Evolutionary conservation across 1,140 invertebrate species (phyloP).

Genomic region (Drosophila repleta): DNA sequence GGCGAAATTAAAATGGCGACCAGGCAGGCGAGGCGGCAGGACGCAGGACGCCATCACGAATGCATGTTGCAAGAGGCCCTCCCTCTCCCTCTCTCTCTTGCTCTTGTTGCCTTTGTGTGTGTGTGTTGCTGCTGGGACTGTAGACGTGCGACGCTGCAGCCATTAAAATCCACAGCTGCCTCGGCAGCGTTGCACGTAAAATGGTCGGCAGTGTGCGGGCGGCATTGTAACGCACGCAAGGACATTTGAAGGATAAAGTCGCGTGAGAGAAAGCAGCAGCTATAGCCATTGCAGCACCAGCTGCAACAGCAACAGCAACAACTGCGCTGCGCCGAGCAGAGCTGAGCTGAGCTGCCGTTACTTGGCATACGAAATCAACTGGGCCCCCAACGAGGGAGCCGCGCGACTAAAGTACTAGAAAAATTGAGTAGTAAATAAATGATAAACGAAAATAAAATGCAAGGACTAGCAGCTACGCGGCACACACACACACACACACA

Average conservation of each 20-base stretch:
- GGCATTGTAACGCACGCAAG: constrained; percentile 80
- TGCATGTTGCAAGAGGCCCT: constrained; percentile 53
- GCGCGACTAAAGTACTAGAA: constrained; percentile 79
- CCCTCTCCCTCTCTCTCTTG: neutral
- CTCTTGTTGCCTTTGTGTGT: neutral
- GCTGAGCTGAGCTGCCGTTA: constrained; percentile 74
- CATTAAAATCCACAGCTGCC: constrained; percentile 75
- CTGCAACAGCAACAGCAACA: constrained; percentile 12
- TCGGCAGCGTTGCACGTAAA: constrained; percentile 48
- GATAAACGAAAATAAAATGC: constrained; percentile 83
- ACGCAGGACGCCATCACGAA: constrained; percentile 61
- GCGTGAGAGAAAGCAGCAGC: constrained; percentile 61
- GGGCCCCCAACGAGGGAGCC: constrained; percentile 55
- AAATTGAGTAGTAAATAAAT: constrained; percentile 83
- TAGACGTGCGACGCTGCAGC: constrained; percentile 76
- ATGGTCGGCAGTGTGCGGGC: constrained; percentile 44
- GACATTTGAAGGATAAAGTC: constrained; percentile 83
- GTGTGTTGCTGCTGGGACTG: constrained; percentile 62
- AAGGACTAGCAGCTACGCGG: constrained; percentile 58
- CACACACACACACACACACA: constrained; percentile 27
- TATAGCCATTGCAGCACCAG: constrained; percentile 25
- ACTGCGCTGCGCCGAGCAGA: constrained; percentile 54
- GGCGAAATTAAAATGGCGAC: constrained; percentile 79
- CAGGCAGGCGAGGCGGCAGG: constrained; percentile 29
- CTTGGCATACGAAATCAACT: constrained; percentile 81